Conservation (phyloP, 2,113 vertebrate species). For the Apteryx owenii region DNA sequence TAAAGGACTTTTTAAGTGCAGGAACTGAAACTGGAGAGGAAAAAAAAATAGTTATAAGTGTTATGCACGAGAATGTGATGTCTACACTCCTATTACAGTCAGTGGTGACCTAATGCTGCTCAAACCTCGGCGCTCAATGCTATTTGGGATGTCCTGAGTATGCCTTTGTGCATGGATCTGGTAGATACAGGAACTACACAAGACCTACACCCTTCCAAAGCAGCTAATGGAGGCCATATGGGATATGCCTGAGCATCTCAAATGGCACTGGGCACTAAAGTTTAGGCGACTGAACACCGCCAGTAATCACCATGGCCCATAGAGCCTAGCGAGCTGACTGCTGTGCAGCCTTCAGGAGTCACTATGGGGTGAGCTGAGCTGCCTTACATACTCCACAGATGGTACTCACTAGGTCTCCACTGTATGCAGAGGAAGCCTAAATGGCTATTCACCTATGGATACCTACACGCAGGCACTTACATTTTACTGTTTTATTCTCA, state of each 20-base stretch:
- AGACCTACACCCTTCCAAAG: not conserved
- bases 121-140: not conserved
- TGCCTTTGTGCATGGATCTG: fast-evolving
- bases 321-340: no score
- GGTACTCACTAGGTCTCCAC: no score
- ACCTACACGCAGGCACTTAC: no score
- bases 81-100: not conserved
- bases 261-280: not conserved
- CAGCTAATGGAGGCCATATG: not conserved
- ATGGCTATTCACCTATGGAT: no score
- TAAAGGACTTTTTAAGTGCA: not conserved
- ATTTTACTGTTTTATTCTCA: no score
- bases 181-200: not conserved
- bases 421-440: no score
- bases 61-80: not conserved
- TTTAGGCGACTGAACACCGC: not conserved
- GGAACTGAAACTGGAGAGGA: not conserved
- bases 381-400: no score
- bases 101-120: not conserved
- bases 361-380: no score
- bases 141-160: not conserved
- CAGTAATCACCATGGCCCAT: not conserved
- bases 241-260: not conserved
- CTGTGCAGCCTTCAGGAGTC: no score
- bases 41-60: not conserved